phyloP scores from a whole-genome alignment of 53 echinoderm and acorn worm genomes.

The Stichopus horrens region DNA sequence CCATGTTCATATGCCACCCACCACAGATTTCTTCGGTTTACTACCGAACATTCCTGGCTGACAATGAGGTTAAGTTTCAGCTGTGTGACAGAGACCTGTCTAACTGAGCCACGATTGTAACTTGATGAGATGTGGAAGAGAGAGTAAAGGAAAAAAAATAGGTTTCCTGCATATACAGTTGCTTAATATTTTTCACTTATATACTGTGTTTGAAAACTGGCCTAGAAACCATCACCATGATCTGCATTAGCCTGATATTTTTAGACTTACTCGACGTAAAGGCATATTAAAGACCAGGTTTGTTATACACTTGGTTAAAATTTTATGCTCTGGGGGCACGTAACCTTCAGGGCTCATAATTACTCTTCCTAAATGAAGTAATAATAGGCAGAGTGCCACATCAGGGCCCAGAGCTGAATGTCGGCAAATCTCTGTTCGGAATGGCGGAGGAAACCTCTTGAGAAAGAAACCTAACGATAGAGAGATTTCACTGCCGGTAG shows the following conservation, averaged over 20 bases:
- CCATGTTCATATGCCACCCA: no score
- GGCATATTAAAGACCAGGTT: neutral
- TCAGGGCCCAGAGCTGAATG: slow-evolving; percentile 12
- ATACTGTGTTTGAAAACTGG: neutral
- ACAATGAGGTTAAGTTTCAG: no score
- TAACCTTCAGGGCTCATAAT: slow-evolving; percentile 10
- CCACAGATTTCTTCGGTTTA: no score
- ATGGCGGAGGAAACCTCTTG: neutral
- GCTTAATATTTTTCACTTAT: neutral
- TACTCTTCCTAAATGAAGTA: slow-evolving; percentile 16
- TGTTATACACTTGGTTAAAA: neutral
- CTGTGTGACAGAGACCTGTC: no score
- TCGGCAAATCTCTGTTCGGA: slow-evolving; percentile 9
- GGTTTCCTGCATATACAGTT: neutral
- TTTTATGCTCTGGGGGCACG: neutral
- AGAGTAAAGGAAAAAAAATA: neutral
- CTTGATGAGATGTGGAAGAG: no score
- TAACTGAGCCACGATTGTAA: no score
- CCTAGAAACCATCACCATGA: neutral
- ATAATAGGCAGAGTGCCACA: slow-evolving; percentile 11
- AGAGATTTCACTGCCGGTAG: neutral
- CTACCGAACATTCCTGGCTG: no score
- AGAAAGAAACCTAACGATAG: neutral
- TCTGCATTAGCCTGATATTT: slow-evolving; percentile 3
- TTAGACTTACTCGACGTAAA: neutral